Base-by-base conservation (phyloP, 2,888 invertebrate species). In the Linnaemya tessellans region DNA sequence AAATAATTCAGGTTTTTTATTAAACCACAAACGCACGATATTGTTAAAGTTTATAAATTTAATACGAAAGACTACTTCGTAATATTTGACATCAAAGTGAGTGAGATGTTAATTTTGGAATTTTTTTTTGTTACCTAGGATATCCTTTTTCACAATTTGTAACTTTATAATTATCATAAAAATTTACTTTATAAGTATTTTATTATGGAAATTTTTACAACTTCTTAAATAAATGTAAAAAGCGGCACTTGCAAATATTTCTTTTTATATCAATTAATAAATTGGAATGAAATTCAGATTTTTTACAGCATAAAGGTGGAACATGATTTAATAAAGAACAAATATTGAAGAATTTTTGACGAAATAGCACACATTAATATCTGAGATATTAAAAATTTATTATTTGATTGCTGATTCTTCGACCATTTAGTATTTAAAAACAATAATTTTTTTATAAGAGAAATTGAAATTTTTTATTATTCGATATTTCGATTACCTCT, bases 161-260 rank as follows among this genome's bases (percentile, higher is more conserved):
- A 80, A 84, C 80, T 84, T 84, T 75, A 18, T 68, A 73, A 80
- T 80, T 78, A 84, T 51, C 62, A 51, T 80, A 4, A 65, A 71
- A 67, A 13, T 13, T 11, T 8, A 65, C 71, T 43, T 35, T 41
- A n/a, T 9, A 25, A 56, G 25, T 15, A 8, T 35, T 54, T 30
- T 54, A 13, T 41, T 20, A 58, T 58, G 58, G 41, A 82, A 77
- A 77, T 9, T 82, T 75, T 35, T 64, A n/a, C 49, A 56, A 38
- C 11, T 67, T 67, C 13, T 22, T 58, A 22, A 49, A 35, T 20
- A 9, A 20, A 65, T n/a, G 56, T 70, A 49, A 49, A 8, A 1
- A 3, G 9, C 18, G 18, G 4, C 18, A 18, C n/a, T 49, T 49
- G 13, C 7, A 49, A 49, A 7, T 49, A 18, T 18, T 49, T 18